A percentile compares a stretch with the other conserved stretches of the same genome.
These are phyloP conservation scores for Corydoras sp. DNA, from an alignment of 2,113 vertebrate genomes.

Conservation along the genomic window DNA sequence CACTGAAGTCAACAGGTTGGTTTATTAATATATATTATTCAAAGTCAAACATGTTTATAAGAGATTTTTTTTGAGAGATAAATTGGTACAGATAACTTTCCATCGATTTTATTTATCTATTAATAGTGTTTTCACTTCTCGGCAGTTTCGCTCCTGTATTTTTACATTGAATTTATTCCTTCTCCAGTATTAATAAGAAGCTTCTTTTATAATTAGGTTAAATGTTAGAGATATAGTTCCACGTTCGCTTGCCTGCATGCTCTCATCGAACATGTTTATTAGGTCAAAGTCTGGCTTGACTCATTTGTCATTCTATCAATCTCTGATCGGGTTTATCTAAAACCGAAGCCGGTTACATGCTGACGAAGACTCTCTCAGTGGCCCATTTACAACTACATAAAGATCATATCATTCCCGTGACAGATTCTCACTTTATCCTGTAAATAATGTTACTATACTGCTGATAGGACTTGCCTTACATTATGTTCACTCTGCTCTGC, in stretches of 20 bases:
- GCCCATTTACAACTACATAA: slow-evolving; percentile 7
- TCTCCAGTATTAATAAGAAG: too few species aligned
- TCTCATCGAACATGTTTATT: neutral
- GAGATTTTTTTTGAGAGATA: too few species aligned
- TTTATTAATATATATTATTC: too few species aligned
- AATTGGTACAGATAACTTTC: too few species aligned
- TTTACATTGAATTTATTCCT: too few species aligned
- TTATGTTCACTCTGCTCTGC: neutral
- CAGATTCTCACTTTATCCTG: too few species aligned
- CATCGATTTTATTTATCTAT: too few species aligned
- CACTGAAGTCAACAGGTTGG: too few species aligned
- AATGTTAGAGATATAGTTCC: neutral
- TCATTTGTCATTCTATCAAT: slow-evolving; percentile 18
- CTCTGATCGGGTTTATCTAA: slow-evolving; percentile 27
- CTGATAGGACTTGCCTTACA: neutral
- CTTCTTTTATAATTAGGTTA: neutral
- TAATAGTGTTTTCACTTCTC: too few species aligned
- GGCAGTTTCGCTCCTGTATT: too few species aligned
- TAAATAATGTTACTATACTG: too few species aligned
- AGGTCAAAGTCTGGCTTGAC: slow-evolving; percentile 24
- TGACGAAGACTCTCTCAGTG: neutral
- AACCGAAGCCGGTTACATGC: neutral
- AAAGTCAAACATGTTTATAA: too few species aligned
- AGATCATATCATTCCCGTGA: neutral
- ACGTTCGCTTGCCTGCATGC: neutral